Base-by-base conservation (phyloP, 2,113 vertebrate genomes). In the Ictalurus punctatus region DNA sequence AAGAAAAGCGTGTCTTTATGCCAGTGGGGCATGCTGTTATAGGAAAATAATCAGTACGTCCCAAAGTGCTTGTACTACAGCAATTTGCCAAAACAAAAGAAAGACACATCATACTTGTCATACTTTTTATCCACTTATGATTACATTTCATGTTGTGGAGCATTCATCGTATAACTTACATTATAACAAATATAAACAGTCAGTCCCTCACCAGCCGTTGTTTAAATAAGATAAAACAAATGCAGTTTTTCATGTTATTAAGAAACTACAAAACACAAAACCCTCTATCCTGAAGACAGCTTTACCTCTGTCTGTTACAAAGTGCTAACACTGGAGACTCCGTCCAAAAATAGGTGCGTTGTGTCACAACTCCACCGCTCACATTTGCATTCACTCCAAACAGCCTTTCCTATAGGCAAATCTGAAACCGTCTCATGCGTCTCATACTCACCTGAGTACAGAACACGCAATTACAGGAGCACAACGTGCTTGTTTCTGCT, bases 401-500 rank as follows among this genome's bases (percentile, higher is more conserved):
- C 40, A 17, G 63, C 7, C 48, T 74, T 59, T 73, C 3, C 10
- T 25, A 52, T 16, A 4, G 27, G 27, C 25, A 4, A 80, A 80
- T 58, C 48, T 80, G n/a, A 80, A 3, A 1, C 16, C 8, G 19
- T 82, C 30, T 13, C 23, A 83, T 17, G 7, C 56, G 6, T 12
- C 25, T 2, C 0, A 21, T 65, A 91, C 96, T 95, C 93, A 99
- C 98, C 87, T 90, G 91, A 74, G 97, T 97, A 90, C 98, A 99
- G 90, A 97, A 99, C 90, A 96, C 92, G 90, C 98, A 99, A 92
- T 61, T 94, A 94, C 98, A 99, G 91, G 96, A 95, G 88, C 95
- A 96, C 92, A 99, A 96, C 14, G 93, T 94, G 84, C 94, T 97
- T 93, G 96, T 96, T 90, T 96, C 96, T 90, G 96, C 94, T 84